Base-by-base conservation (phyloP, 1,140 invertebrate species). In the Pristionchus pacificus region DNA sequence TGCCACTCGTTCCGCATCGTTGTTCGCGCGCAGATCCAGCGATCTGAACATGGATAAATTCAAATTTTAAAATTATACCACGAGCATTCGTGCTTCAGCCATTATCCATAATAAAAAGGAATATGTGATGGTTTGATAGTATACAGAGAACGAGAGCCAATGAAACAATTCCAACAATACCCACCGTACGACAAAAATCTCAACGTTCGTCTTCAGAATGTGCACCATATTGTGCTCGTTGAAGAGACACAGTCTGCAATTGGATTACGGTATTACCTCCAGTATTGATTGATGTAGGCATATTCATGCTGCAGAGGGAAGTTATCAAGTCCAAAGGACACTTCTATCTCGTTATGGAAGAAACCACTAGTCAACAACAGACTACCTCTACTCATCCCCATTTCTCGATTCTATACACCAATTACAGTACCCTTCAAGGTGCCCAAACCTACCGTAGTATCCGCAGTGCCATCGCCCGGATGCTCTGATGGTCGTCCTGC, bases 161-260 rank as follows among this genome's bases (percentile, higher is more conserved):
- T 29, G 19, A 27, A 68, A 27, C 19, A 69, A 49, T 6, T 10
- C 6, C 13, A 25, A 65, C n/a, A 19, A 69, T 65, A 10, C 0
- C 10, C 64, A 69, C 67, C 67, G 2, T 19, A 73, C 66, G 0
- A 73, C 60, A 29, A 63, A 73, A 33, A 73, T 73, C 49, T 73
- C 71, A 15, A 65, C 71, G 29, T 73, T 65, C 24, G 58, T 58
- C 32, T 30, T 73, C 24, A 73, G 60, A 24, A 73, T 73, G 6
- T 62, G 31, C 6, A 61, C 60, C 6, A 73, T 60, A 73, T 73
- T 73, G 14, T 61, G 33, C 30, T 73, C 71, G 14, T 33, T 73
- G n/a, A 73, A 33, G 25, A 70, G 33, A 24, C 60, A 73, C 29
- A 72, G 38, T 64, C 71, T 25, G 28, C n/a, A n/a, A n/a, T n/a